phyloP scores from a whole-genome alignment of 2,888 invertebrate species.

The Mycogona germanica region DNA sequence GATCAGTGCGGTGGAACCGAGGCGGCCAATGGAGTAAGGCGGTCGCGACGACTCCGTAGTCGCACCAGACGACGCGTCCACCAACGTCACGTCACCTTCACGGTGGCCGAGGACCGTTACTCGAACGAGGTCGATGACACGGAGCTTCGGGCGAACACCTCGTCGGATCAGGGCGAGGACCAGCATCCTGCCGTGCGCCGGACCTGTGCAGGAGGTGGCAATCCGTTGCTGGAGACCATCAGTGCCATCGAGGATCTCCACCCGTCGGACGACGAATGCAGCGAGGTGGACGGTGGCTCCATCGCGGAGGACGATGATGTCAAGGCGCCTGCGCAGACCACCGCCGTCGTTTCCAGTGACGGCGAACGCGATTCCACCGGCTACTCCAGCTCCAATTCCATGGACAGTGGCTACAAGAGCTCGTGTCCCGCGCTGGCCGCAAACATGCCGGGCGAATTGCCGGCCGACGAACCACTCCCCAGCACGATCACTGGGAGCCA shows the following conservation, averaged over 20 bases:
- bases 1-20: no score
- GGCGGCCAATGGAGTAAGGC: no score
- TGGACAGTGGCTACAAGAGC: conserved; percentile 34
- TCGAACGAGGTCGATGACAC: no score
- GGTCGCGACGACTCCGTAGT: no score
- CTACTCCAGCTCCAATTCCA: conserved; percentile 32
- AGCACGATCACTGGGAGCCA: conserved; percentile 15
- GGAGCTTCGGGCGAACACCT: no score
- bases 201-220: no score
- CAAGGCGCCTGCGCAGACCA: neutral
- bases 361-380: conserved; percentile 30
- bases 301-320: neutral
- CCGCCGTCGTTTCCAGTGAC: conserved; percentile 16
- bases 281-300: neutral
- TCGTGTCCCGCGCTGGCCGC: conserved; percentile 32
- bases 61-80: no score
- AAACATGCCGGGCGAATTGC: conserved; percentile 27
- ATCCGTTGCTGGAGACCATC: conserved; percentile 33
- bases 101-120: no score
- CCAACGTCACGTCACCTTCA: no score
- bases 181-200: no score
- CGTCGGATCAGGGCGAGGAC: no score
- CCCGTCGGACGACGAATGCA: conserved; percentile 26
- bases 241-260: conserved; percentile 29
- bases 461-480: conserved; percentile 22